Percentiles rank a stretch among this genome's conserved stretches.
Evolutionary conservation across 2,797 vertebrate genomes (phyloP).

Genomic region (Poliocrania exsul): DNA sequence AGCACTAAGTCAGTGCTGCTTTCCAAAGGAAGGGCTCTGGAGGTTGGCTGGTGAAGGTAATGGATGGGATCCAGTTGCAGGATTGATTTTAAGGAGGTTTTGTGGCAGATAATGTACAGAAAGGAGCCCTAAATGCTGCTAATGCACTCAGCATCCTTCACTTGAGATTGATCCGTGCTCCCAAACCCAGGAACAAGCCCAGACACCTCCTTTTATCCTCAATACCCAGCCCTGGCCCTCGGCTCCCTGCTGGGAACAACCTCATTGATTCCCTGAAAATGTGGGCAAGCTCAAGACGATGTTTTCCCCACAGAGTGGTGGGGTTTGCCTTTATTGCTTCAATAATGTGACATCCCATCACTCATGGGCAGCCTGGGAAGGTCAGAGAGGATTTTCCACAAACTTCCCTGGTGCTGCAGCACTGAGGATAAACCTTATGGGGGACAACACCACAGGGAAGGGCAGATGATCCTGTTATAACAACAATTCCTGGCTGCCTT

Average conservation of each 20-base stretch:
- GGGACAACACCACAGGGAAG: neutral
- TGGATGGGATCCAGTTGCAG: neutral
- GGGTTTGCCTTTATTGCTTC: neutral
- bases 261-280: neutral
- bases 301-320: neutral
- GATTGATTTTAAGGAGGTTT: neutral
- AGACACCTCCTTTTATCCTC: neutral
- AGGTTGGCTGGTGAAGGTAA: neutral
- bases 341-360: neutral
- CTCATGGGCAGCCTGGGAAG: neutral
- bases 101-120: neutral
- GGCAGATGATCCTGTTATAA: neutral
- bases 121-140: neutral
- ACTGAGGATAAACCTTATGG: neutral
- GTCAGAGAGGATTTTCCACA: neutral
- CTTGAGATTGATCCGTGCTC: neutral
- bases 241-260: constrained; percentile 22
- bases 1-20: neutral
- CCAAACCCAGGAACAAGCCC: neutral
- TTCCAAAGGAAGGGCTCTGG: neutral
- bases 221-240: neutral
- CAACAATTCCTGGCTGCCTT: neutral
- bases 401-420: neutral
- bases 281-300: neutral
- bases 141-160: neutral